phyloP scores from a whole-genome alignment of 2,797 vertebrate species.

The Coregonus sp. region DNA sequence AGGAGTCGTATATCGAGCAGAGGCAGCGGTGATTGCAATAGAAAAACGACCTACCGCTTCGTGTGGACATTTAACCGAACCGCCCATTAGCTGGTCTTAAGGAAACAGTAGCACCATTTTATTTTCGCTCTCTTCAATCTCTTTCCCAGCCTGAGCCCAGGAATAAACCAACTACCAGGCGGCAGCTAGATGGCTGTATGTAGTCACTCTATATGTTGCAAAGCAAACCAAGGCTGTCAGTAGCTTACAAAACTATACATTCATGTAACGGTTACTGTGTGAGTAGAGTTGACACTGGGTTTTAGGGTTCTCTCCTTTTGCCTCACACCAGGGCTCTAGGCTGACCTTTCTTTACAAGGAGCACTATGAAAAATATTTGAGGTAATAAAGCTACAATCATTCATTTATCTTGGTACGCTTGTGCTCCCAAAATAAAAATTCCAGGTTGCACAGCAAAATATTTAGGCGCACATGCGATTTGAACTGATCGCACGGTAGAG shows the following conservation, averaged over 20 bases:
- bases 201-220: slow-evolving; percentile 45
- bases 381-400: too few species aligned
- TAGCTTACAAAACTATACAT: neutral
- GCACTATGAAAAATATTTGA: too few species aligned
- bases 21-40: slow-evolving; percentile 58
- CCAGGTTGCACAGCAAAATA: too few species aligned
- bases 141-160: slow-evolving; percentile 17
- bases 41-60: slow-evolving; percentile 68
- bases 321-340: too few species aligned
- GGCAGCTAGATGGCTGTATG: slow-evolving; percentile 75
- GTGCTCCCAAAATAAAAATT: too few species aligned
- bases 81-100: slow-evolving; percentile 77
- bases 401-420: too few species aligned
- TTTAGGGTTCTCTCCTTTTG: too few species aligned
- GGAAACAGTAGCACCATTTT: slow-evolving; percentile 69
- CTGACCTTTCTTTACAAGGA: too few species aligned
- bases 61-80: slow-evolving; percentile 75
- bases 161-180: slow-evolving; percentile 31
- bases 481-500: too few species aligned
- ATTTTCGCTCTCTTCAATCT: slow-evolving; percentile 26
- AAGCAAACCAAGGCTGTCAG: too few species aligned
- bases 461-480: too few species aligned
- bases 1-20: slow-evolving; percentile 36
- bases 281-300: too few species aligned
- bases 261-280: neutral